Evolutionary conservation across 2,113 vertebrate genomes (phyloP).

Genomic region (Chascanopsetta lugubris): DNA sequence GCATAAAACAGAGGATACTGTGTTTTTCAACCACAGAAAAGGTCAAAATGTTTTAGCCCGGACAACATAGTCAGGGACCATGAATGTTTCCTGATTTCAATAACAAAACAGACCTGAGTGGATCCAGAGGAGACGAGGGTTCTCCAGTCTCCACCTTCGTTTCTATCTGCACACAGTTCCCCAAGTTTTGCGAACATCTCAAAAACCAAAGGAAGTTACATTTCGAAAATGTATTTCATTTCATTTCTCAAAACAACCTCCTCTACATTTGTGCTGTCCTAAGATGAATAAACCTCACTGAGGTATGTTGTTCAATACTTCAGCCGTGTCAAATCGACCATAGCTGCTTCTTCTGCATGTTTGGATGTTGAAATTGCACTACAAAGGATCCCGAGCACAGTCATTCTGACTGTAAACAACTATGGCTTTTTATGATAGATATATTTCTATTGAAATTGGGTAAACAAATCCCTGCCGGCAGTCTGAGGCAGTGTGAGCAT

Average conservation of each 20-base stretch:
- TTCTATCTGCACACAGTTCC: too few relatives aligned
- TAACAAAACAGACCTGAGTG: too few relatives aligned
- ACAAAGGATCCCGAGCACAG: conserved; percentile 47
- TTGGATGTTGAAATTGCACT: conserved; percentile 31
- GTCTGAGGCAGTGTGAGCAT: conserved; percentile 48
- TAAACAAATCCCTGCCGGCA: conserved; percentile 72
- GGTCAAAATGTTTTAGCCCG: background rate
- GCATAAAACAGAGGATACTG: too few relatives aligned
- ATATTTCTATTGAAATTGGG: conserved; percentile 62
- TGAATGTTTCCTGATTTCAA: too few relatives aligned
- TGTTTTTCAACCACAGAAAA: too few relatives aligned
- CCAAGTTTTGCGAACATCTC: background rate
- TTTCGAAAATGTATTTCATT: background rate
- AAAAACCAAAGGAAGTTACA: background rate
- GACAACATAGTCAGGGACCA: background rate
- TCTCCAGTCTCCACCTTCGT: too few relatives aligned
- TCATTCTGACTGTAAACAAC: conserved; percentile 50
- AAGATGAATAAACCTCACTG: background rate
- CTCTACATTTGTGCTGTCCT: background rate
- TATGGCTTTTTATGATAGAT: conserved; percentile 67
- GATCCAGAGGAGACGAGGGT: too few relatives aligned
- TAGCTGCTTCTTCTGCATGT: conserved; percentile 17
- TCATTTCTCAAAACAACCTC: background rate
- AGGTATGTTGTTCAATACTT: conserved; percentile 3
- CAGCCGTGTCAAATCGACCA: conserved; percentile 1